A percentile compares a stretch with the other conserved stretches of the same genome.
These are phyloP conservation scores for Actinia equina DNA, from an alignment of 64 coral and sea anemone species.

Conservation along the genomic window DNA sequence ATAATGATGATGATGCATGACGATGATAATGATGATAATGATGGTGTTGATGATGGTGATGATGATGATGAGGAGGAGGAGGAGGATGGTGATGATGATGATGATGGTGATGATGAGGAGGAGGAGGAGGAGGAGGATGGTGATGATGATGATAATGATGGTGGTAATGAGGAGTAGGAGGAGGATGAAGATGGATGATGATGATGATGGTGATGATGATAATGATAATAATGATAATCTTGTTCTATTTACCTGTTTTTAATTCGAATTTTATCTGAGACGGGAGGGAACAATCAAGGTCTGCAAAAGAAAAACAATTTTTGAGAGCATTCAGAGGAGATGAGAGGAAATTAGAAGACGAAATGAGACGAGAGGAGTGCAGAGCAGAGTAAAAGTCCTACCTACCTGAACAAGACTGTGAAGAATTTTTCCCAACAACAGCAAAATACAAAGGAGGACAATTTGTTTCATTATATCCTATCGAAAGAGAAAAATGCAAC, in stretches of 20 bases:
- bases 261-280: conserved; percentile 5
- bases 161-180: no score
- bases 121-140: no score
- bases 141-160: no score
- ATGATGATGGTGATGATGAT: no score
- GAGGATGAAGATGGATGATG: no score
- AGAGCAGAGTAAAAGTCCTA: background rate
- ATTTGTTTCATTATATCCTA: conserved; percentile 4
- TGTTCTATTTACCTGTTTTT: background rate
- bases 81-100: no score
- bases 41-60: no score
- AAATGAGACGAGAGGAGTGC: background rate
- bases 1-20: no score
- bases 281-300: background rate
- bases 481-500: background rate
- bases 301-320: background rate
- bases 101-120: no score
- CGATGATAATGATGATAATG: no score
- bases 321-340: background rate
- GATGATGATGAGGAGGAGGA: no score
- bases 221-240: no score
- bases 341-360: background rate
- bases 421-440: background rate
- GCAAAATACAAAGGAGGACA: conserved; percentile 9
- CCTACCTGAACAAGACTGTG: conserved; percentile 1